A percentile compares a stretch with the other conserved stretches of the same genome.
Evolutionary conservation across 2,888 invertebrate species (phyloP).

Genomic region (Helicoverpa assulta): DNA sequence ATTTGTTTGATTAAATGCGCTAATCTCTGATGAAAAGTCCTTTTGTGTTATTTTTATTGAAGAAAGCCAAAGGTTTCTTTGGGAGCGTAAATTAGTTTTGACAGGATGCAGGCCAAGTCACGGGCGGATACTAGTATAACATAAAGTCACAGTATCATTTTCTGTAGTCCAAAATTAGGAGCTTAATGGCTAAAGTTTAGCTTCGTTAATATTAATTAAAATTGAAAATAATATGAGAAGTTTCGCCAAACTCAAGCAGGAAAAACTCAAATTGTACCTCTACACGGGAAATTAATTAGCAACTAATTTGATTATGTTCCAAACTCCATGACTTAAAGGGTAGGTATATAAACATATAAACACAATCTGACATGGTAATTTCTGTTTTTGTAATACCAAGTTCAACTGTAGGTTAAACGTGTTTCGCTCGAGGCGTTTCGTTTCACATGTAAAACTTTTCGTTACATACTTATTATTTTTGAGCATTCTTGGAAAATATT

Average conservation of each 20-base stretch:
- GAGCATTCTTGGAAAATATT: constrained; percentile 23
- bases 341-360: constrained; percentile 11
- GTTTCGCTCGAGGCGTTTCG: constrained; percentile 31
- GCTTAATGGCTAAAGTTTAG: constrained; percentile 43
- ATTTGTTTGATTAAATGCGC: too few species aligned
- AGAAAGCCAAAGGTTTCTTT: too few species aligned
- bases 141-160: constrained; percentile 8
- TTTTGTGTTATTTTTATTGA: too few species aligned
- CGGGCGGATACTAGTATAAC: too few species aligned
- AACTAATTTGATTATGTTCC: constrained; percentile 38
- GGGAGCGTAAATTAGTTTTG: too few species aligned
- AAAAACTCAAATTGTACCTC: constrained; percentile 31
- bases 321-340: constrained; percentile 23
- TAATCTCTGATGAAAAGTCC: too few species aligned
- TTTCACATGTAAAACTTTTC: constrained; percentile 19
- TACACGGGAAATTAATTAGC: constrained; percentile 40
- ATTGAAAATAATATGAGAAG: constrained; percentile 42
- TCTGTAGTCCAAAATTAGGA: constrained; percentile 16
- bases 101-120: too few species aligned
- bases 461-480: constrained; percentile 20
- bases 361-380: constrained; percentile 33
- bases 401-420: constrained; percentile 25
- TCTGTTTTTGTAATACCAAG: constrained; percentile 30
- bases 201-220: constrained; percentile 47
- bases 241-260: constrained; percentile 31